phyloP scores from a whole-genome alignment of 2,888 invertebrate genomes.

The Sicus ferrugineus region DNA sequence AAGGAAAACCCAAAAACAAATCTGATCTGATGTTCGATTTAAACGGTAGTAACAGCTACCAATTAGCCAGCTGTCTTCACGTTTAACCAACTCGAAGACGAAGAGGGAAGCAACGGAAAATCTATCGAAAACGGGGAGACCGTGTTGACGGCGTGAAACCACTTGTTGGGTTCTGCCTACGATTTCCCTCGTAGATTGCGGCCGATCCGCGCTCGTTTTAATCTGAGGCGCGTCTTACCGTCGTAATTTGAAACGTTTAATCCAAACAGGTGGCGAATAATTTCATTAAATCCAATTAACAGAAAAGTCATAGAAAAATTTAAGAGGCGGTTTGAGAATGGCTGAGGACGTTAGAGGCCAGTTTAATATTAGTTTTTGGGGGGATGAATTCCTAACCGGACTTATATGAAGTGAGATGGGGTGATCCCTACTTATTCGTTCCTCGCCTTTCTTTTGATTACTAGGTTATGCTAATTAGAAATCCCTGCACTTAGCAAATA shows the following conservation, averaged over 20 bases:
- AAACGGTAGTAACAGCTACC: no score
- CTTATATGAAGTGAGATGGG: no score
- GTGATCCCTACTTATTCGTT: no score
- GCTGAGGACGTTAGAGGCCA: no score
- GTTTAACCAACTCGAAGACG: no score
- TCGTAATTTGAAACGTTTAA: conserved; percentile 37
- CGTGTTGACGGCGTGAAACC: conserved; percentile 23
- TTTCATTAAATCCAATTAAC: conserved; percentile 57
- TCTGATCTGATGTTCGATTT: no score
- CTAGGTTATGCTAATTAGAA: no score
- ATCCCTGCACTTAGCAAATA: no score
- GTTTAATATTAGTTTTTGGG: no score
- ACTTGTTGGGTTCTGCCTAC: conserved; percentile 19
- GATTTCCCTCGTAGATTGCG: conserved; percentile 11
- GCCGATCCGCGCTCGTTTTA: conserved; percentile 3
- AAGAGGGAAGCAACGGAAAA: not conserved
- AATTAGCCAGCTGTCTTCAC: no score
- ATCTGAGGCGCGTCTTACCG: conserved; percentile 15
- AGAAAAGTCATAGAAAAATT: not conserved
- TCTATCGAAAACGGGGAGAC: not conserved
- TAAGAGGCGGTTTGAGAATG: not conserved
- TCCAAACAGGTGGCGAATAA: conserved; percentile 55
- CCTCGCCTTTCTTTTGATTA: no score
- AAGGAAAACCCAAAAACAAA: not conserved
- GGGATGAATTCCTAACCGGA: no score